Conservation (phyloP, 1,140 invertebrate genomes). For the Pseudomyrmex flavicornis region DNA sequence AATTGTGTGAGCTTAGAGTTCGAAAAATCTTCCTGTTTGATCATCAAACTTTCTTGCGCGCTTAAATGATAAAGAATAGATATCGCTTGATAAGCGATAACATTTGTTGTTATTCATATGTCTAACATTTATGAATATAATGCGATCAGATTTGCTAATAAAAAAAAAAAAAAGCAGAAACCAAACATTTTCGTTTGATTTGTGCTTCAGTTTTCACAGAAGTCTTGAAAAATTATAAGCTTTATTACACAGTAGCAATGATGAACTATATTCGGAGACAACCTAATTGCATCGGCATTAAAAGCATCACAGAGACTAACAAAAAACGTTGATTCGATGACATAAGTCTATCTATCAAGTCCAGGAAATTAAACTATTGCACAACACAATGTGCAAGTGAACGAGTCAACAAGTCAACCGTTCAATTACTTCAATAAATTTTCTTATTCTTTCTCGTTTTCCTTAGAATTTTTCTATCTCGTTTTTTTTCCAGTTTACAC, state of each 20-base stretch:
- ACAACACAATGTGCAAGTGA: neutral
- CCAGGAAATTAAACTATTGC: slow-evolving; percentile 48
- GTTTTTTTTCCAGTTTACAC: neutral
- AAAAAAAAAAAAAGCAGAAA: no score
- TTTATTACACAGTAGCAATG: neutral
- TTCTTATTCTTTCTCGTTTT: neutral
- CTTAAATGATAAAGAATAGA: no score
- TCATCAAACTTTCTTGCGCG: no score
- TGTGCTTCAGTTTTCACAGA: no score
- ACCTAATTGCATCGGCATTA: neutral
- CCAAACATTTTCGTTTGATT: no score
- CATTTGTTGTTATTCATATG: no score
- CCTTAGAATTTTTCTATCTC: neutral
- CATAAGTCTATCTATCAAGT: neutral
- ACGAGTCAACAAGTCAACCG: neutral
- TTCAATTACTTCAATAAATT: neutral
- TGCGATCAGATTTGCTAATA: no score
- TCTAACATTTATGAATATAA: no score
- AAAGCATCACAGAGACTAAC: neutral
- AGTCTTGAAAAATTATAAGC: no score
- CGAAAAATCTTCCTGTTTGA: no score
- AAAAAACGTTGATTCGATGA: neutral
- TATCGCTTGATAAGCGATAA: no score
- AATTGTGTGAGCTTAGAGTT: no score
- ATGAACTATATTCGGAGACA: neutral